These are phyloP conservation scores for Bombus soroeensis DNA, from an alignment of 1,140 invertebrate genomes.

Conservation along the genomic window DNA sequence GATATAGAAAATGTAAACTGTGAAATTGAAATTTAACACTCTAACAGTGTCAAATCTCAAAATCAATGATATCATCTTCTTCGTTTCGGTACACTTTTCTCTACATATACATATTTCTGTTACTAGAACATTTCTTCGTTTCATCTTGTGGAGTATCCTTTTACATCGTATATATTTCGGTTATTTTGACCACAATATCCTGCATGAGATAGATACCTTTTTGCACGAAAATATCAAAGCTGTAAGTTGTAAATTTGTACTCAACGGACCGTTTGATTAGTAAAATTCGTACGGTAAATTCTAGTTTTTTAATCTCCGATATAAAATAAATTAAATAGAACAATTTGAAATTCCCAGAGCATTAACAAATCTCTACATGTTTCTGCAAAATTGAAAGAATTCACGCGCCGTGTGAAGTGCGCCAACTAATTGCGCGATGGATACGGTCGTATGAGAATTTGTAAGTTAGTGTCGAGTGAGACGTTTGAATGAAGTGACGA, in stretches of 20 bases:
- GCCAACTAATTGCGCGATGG: conserved; percentile 3
- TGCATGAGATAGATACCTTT: neutral
- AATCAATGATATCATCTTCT: too few species aligned
- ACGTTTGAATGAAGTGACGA: conserved; percentile 16
- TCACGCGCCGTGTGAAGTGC: neutral
- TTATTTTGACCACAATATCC: neutral
- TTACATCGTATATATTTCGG: neutral
- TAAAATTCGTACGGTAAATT: neutral
- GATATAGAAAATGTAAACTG: too few species aligned
- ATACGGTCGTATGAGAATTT: conserved; percentile 6
- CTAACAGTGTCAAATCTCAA: too few species aligned
- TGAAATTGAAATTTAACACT: too few species aligned
- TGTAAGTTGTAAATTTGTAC: neutral
- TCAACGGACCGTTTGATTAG: neutral
- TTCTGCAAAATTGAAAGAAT: neutral
- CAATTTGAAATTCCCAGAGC: neutral
- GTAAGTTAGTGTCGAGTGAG: neutral
- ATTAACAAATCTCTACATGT: neutral
- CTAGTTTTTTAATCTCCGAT: neutral
- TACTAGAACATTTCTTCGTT: too few species aligned
- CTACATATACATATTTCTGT: too few species aligned
- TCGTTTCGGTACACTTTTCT: too few species aligned
- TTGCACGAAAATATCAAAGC: neutral
- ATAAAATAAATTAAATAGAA: neutral
- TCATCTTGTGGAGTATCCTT: too few species aligned